Percentiles rank a stretch among this genome's conserved stretches.
These are phyloP conservation scores for Strix aluco DNA, from an alignment of 2,113 vertebrate species.

Conservation along the genomic window DNA sequence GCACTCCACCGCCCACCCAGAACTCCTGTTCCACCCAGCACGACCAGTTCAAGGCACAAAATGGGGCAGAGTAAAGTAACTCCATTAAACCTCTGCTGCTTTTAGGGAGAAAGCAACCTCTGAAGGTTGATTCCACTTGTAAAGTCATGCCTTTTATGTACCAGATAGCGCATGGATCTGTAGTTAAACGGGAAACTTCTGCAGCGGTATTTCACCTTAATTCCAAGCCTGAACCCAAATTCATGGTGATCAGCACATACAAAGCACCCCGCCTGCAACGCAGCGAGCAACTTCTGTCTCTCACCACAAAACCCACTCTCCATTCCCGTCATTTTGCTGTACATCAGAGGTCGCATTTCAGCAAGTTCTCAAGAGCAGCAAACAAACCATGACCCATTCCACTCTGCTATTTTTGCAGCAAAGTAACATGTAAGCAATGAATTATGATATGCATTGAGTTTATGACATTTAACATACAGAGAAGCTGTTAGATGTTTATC, in stretches of 20 bases:
- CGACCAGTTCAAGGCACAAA: not conserved
- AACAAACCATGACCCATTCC: not conserved
- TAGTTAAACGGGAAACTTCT: not conserved
- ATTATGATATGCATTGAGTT: not conserved
- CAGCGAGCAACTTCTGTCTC: not conserved
- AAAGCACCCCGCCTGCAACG: not conserved
- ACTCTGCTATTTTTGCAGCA: not conserved
- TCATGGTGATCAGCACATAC: rapidly evolving
- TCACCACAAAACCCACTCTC: not conserved
- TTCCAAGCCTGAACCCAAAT: not conserved
- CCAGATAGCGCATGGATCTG: rapidly evolving
- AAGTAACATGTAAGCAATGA: not conserved
- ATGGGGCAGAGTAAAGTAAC: not conserved
- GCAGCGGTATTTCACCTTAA: not conserved
- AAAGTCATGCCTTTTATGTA: rapidly evolving
- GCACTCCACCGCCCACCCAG: not conserved
- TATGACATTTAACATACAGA: not conserved
- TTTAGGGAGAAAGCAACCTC: not conserved
- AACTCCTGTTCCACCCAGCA: rapidly evolving
- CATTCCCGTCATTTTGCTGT: rapidly evolving
- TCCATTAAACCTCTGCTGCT: not conserved
- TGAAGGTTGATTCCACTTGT: rapidly evolving
- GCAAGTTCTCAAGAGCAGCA: not conserved
- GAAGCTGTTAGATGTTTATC: not conserved
- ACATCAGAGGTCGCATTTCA: not conserved